A percentile compares a stretch with the other conserved stretches of the same genome.
phyloP scores from a whole-genome alignment of 1,140 invertebrate genomes.

The Heterodera carotae region DNA sequence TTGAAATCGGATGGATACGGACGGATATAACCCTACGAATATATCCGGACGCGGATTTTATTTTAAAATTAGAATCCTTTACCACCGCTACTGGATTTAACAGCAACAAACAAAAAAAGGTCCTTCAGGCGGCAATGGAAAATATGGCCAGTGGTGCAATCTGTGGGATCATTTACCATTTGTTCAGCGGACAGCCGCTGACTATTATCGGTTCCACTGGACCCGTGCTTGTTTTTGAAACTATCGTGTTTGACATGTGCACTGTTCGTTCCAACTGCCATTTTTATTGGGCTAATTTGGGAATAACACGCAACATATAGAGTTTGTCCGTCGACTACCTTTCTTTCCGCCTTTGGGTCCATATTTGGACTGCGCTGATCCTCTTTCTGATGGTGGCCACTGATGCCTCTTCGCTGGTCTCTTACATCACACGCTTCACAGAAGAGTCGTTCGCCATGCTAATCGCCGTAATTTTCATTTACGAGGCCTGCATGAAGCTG shows the following conservation, averaged over 20 bases:
- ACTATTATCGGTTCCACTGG: conserved; percentile 96
- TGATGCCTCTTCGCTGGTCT: conserved; percentile 86
- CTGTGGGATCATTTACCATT: conserved; percentile 89
- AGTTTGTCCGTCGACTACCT: conserved; percentile 75
- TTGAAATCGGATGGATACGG: too few species aligned
- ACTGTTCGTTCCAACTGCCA: too few species aligned
- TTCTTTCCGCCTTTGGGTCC: conserved; percentile 90
- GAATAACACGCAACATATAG: neutral
- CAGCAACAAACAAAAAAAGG: too few species aligned
- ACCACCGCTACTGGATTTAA: too few species aligned
- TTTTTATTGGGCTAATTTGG: neutral
- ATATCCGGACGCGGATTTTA: too few species aligned
- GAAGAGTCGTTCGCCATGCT: conserved; percentile 98
- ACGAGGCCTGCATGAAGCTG: conserved; percentile 78
- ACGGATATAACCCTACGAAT: too few species aligned
- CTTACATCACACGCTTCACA: conserved; percentile 97
- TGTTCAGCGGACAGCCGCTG: conserved; percentile 95
- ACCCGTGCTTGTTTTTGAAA: conserved; percentile 96
- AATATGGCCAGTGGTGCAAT: conserved; percentile 91
- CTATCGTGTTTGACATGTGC: conserved; percentile 93
- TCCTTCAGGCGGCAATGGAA: conserved; percentile 89
- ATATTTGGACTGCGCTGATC: conserved; percentile 86
- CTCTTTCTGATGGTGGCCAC: conserved; percentile 85
- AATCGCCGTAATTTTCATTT: conserved; percentile 98
- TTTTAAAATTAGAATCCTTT: too few species aligned